Base-by-base conservation (phyloP, 1,140 invertebrate species). In the Pseudomyrmex concolor region DNA sequence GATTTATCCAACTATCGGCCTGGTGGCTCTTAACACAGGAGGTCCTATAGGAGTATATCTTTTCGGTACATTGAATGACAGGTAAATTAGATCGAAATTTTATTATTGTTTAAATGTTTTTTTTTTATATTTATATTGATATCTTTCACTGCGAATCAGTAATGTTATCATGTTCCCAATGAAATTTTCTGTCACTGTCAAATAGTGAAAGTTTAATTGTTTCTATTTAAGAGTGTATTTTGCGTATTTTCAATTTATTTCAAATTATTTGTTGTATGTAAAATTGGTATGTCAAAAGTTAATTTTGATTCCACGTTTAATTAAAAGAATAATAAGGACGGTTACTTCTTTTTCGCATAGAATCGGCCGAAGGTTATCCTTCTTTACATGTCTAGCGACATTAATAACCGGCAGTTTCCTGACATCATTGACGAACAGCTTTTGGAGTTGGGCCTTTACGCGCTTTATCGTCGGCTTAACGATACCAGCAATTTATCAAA, bases 401-500 rank as follows among this genome's bases (percentile, higher is more conserved):
- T 94, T 98, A 17, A 95, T 98, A 62, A 90, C 95, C 48, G 97
- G 97, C n/a, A 97, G 97, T 71, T 92, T 98, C 83, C 94, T 97
- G 83, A 97, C 97, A 10, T 96, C 97, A 2, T 95, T 96, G 60
- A 96, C 97, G 48, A 95, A 95, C 63, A 95, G 97, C 91, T 98
- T 97, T 91, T 97, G 96, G 96, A 95, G 95, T 60, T 98, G 98
- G 97, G 96, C 97, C 0, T 93, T 95, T 1, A 97, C 96, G 86
- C 95, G 97, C 86, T 95, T 97, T 13, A 95, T 98, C 67, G 97
- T 98, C 5, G 98, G 98, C 17, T 92, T 98, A 1, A 98, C 97
- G 0, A 97, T 98, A 88, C 98, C 98, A 10, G 98, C 97, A 4
- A 97, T 98, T n/a, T 98, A 98, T 94, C 98, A 99, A 94, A 98